Base-by-base conservation (phyloP, 1,140 invertebrate genomes). In the Caenorhabditis latens region DNA sequence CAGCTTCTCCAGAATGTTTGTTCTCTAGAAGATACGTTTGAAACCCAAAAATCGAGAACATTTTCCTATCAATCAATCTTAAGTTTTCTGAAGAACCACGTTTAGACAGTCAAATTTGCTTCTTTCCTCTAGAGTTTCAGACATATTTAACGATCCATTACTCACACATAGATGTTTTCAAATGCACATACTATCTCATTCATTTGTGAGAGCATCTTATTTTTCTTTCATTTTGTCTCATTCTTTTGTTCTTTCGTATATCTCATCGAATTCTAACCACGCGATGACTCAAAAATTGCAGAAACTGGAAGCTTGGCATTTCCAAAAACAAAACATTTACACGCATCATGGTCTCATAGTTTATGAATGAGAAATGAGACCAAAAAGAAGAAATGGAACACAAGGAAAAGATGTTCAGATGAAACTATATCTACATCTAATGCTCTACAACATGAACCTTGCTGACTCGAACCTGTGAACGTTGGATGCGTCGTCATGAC, bases 391-490 rank as follows among this genome's bases (percentile, higher is more conserved):
- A 48, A 32, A 32, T 32, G 32, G 32, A 32, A 32, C 32, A 32
- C 32, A 32, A 32, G 32, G 21, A 61, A n/a, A 61, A 46, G 61
- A 40, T 14, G 24, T 65, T 40, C 32, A 4, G 9, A 14, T 40
- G 32, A n/a, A n/a, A 5, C n/a, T 21, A 5, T 58, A 58, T 46
- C 67, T 75, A 48, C 42, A 19, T 75, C 67, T 75, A 75, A 75
- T 46, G 43, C 19, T 75, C 42, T 75, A 46, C 43, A 46, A 75
- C n/a, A 75, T 75, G 67, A 42, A 75, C 67, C 67, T 75, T 46
- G 67, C 19, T 75, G 67, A 19, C 43, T 75, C 67, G 67, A 75
- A 75, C 67, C 67, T 75, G 67, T 75, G 67, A 75, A 75, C 67
- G 67, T 75, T 42, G 67, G 67, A 75, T 46, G 67, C 40, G 67